Conservation (phyloP, 1,140 invertebrate species). For the Drosophila lini region DNA sequence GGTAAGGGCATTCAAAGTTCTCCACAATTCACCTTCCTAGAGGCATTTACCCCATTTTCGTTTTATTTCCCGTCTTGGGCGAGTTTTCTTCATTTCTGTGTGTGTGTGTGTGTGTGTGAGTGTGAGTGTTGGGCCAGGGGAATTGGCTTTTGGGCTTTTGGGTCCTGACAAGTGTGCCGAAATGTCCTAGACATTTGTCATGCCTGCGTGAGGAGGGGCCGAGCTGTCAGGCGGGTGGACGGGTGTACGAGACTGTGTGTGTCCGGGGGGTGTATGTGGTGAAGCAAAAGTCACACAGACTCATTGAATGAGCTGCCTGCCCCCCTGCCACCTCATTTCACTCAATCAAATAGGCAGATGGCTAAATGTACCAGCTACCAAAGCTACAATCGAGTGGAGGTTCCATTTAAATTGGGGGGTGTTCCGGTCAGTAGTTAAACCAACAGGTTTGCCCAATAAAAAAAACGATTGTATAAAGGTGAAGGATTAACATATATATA, state of each 20-base stretch:
- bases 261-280: not conserved
- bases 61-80: slow-evolving; percentile 9
- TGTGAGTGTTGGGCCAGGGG: slow-evolving; percentile 34
- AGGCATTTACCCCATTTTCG: slow-evolving; percentile 11
- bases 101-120: not conserved
- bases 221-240: slow-evolving; percentile 16
- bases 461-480: not conserved
- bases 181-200: slow-evolving; percentile 70
- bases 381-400: not conserved
- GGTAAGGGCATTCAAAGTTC: not conserved
- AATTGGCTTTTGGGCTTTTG: slow-evolving; percentile 51
- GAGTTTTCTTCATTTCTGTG: slow-evolving; percentile 18
- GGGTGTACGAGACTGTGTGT: not conserved
- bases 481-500: not conserved
- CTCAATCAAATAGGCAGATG: slow-evolving; percentile 65
- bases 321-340: slow-evolving; percentile 32
- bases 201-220: slow-evolving; percentile 26
- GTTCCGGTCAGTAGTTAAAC: slow-evolving; percentile 14
- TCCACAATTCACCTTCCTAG: not conserved
- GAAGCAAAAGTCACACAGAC: slow-evolving; percentile 41
- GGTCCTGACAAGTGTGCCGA: slow-evolving; percentile 54
- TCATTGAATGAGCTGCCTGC: slow-evolving; percentile 36
- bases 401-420: not conserved
- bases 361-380: not conserved
- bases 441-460: slow-evolving; percentile 20